Evolutionary conservation across 2,113 vertebrate genomes (phyloP).

Genomic region (Microtus richardsoni): DNA sequence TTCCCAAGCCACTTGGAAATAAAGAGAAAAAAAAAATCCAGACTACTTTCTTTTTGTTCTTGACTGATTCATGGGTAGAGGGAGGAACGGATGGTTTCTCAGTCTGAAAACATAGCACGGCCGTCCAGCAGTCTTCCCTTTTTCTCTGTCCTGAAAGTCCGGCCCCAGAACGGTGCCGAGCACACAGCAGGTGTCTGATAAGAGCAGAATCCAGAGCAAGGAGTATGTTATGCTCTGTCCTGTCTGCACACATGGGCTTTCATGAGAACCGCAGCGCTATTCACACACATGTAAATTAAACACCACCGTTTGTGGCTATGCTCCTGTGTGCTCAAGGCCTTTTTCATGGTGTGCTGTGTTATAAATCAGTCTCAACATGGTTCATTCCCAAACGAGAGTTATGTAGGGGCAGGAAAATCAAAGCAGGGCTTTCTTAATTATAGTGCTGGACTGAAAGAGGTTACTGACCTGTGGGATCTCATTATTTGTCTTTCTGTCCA

Average conservation of each 20-base stretch:
- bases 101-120: slow-evolving; percentile 29
- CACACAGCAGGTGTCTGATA: neutral
- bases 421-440: slow-evolving; percentile 68
- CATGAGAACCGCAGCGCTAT: neutral
- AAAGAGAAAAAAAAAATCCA: slow-evolving; percentile 72
- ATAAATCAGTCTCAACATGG: slow-evolving; percentile 41
- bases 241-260: fast-evolving
- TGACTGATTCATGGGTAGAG: slow-evolving; percentile 73
- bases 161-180: neutral
- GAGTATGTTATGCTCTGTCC: neutral
- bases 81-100: slow-evolving; percentile 61
- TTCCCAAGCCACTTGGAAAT: slow-evolving; percentile 81
- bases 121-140: slow-evolving; percentile 46
- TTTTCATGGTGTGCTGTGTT: neutral
- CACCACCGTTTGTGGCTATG: neutral
- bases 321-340: neutral
- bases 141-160: neutral
- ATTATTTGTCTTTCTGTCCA: slow-evolving; percentile 75
- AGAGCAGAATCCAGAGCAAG: neutral
- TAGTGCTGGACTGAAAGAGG: slow-evolving; percentile 33
- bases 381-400: slow-evolving; percentile 45
- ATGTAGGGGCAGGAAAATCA: slow-evolving; percentile 53
- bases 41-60: slow-evolving; percentile 83
- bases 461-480: slow-evolving; percentile 69
- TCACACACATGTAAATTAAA: neutral